Conservation (phyloP, 2,797 vertebrate genomes). For the Protonibea diacanthus region DNA sequence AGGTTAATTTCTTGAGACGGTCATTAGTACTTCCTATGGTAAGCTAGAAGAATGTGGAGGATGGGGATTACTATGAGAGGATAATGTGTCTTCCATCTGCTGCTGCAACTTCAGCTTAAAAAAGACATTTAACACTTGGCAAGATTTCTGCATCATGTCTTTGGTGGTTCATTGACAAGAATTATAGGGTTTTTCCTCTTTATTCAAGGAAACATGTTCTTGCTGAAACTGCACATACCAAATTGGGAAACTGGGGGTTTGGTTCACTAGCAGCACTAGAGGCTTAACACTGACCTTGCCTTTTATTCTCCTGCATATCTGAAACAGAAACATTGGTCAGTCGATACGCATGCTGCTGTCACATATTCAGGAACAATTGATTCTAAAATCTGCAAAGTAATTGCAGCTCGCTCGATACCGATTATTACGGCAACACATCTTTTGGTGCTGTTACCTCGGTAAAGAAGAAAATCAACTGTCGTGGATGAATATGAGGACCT, state of each 20-base stretch:
- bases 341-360: conserved; percentile 6
- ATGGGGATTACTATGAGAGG: conserved; percentile 59
- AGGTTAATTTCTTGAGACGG: conserved; percentile 58
- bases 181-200: conserved; percentile 72
- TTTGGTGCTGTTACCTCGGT: background rate
- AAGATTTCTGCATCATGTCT: conserved; percentile 63
- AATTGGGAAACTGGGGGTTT: conserved; percentile 54
- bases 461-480: conserved; percentile 4
- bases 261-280: conserved; percentile 19
- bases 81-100: conserved; percentile 80
- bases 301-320: conserved; percentile 27
- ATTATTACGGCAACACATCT: background rate
- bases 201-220: conserved; percentile 69
- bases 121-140: conserved; percentile 75
- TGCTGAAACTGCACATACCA: conserved; percentile 72
- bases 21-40: conserved; percentile 62
- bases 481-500: background rate
- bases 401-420: background rate
- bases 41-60: conserved; percentile 65
- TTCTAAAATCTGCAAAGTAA: conserved; percentile 15
- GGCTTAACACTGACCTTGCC: conserved; percentile 22
- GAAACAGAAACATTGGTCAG: background rate
- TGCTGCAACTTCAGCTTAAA: conserved; percentile 61
- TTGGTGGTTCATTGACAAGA: conserved; percentile 67
- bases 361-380: background rate